Evolutionary conservation across 2,888 invertebrate species (phyloP).

Genomic region (Ceramica pisi): DNA sequence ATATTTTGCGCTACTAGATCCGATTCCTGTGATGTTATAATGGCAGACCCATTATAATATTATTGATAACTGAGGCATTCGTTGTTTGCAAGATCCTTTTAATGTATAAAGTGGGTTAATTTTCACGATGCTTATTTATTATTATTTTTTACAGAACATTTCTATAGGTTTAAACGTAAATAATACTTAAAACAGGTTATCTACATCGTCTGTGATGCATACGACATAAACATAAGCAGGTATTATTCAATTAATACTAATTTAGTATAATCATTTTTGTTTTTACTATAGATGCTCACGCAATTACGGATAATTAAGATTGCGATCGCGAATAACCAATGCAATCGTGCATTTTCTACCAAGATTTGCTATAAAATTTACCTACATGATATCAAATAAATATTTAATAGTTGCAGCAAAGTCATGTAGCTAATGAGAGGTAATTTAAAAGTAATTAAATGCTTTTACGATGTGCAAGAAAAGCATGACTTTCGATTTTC

Average conservation of each 20-base stretch:
- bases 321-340: neutral
- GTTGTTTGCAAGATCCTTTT: neutral
- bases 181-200: no score
- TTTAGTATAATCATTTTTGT: neutral
- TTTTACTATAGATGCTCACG: neutral
- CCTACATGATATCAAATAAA: conserved; percentile 9
- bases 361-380: conserved; percentile 4
- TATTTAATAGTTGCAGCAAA: conserved; percentile 4
- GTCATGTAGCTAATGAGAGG: conserved; percentile 24
- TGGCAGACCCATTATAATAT: neutral
- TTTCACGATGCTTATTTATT: no score
- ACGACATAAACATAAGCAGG: neutral
- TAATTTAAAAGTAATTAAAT: conserved; percentile 44
- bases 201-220: no score
- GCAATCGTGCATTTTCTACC: neutral
- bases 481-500: conserved; percentile 37
- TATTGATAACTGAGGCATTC: conserved; percentile 7
- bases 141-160: no score
- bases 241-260: neutral
- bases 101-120: neutral
- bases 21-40: conserved; percentile 4
- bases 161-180: no score
- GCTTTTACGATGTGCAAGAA: conserved; percentile 23
- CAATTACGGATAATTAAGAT: conserved; percentile 15
- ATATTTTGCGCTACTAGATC: conserved; percentile 21